Evolutionary conservation across 2,797 vertebrate species (phyloP).

Genomic region (Babyrousa celebensis): DNA sequence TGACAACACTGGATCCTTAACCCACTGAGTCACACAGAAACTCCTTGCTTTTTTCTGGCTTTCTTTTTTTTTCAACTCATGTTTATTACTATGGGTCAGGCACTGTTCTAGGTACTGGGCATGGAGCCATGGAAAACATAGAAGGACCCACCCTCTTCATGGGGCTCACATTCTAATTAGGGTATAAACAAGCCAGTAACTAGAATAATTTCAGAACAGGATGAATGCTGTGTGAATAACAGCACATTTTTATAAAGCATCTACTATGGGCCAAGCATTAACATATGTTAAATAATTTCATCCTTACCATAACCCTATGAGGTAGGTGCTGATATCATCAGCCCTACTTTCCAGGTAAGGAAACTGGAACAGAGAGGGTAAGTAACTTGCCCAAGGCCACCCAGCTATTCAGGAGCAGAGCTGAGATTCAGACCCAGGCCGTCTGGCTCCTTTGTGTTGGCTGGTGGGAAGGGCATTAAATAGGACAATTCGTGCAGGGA

Average conservation of each 20-base stretch:
- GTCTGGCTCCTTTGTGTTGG: neutral
- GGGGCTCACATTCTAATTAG: neutral
- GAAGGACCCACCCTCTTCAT: neutral
- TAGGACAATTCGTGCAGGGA: slow-evolving; percentile 38
- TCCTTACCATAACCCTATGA: neutral
- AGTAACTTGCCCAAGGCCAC: neutral
- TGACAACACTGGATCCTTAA: no score
- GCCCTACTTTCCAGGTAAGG: neutral
- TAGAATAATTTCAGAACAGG: neutral
- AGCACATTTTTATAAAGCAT: slow-evolving; percentile 38
- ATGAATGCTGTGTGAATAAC: neutral
- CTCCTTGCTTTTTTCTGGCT: no score
- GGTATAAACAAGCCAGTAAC: neutral
- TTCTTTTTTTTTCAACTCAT: neutral
- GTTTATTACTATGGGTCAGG: neutral
- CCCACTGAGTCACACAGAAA: no score
- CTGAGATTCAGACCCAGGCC: slow-evolving; percentile 12
- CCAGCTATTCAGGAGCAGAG: neutral
- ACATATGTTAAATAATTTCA: slow-evolving; percentile 4
- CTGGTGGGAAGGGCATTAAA: neutral
- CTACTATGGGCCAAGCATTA: neutral
- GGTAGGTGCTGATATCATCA: neutral
- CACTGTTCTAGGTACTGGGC: neutral
- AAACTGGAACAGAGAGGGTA: slow-evolving; percentile 42
- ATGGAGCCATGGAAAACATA: neutral